Evolutionary conservation across 2,797 vertebrate species (phyloP).

Genomic region (Synaphobranchus kaupii): DNA sequence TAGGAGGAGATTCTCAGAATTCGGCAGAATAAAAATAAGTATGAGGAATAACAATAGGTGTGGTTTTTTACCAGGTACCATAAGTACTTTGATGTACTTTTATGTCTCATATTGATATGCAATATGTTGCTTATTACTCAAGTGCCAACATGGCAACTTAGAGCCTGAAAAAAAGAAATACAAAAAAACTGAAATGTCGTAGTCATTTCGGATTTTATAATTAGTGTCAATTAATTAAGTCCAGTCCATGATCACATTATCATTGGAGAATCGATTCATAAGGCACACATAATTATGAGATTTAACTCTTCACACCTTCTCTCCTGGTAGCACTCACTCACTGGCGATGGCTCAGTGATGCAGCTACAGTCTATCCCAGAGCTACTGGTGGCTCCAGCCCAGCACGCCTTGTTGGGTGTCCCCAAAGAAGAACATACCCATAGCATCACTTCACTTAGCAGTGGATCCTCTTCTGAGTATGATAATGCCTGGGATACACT

Average conservation of each 20-base stretch:
- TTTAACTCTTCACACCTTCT: slow-evolving; percentile 16
- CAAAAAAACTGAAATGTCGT: too few relatives aligned
- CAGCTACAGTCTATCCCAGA: slow-evolving; percentile 87
- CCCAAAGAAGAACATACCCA: slow-evolving; percentile 65
- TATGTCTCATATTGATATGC: not conserved
- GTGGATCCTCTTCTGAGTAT: slow-evolving; percentile 87
- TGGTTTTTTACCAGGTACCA: not conserved
- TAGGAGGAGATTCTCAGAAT: too few relatives aligned
- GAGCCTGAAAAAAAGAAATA: too few relatives aligned
- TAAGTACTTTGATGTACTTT: not conserved
- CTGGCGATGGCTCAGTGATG: slow-evolving; percentile 90
- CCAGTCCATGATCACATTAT: not conserved
- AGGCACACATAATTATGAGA: not conserved
- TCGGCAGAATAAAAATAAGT: too few relatives aligned
- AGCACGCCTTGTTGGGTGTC: slow-evolving; percentile 60
- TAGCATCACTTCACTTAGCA: slow-evolving; percentile 81
- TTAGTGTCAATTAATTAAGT: too few relatives aligned
- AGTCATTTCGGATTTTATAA: too few relatives aligned
- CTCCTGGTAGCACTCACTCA: slow-evolving; percentile 81
- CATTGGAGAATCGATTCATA: not conserved
- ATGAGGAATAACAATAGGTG: not conserved
- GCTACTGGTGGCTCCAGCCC: slow-evolving; percentile 81
- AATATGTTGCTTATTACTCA: slow-evolving; percentile 36
- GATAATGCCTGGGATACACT: slow-evolving; percentile 79
- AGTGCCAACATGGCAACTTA: slow-evolving; percentile 53